Conservation (phyloP, 2,888 invertebrate genomes). For the Melanostoma mellinum region DNA sequence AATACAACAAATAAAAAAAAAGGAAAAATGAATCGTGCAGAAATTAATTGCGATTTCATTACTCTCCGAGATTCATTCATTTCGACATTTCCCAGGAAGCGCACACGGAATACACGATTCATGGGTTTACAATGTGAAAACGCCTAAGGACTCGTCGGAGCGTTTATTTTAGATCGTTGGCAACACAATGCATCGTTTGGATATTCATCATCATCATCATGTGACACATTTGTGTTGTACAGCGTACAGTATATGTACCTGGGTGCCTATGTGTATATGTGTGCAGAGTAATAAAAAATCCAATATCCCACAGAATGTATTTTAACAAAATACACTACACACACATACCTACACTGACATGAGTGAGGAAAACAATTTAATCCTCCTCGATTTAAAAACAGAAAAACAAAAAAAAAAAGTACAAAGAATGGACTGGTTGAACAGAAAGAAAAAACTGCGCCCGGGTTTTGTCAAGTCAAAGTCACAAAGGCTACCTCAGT, state of each 20-base stretch:
- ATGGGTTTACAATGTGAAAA: constrained; percentile 53
- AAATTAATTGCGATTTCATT: constrained; percentile 82
- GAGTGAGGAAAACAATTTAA: constrained; percentile 62
- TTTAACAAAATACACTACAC: constrained; percentile 64
- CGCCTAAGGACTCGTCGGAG: constrained; percentile 54
- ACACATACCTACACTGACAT: neutral
- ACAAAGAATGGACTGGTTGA: constrained; percentile 25
- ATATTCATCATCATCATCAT: constrained; percentile 59
- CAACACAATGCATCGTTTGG: constrained; percentile 56
- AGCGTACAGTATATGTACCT: constrained; percentile 10
- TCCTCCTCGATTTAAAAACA: constrained; percentile 68
- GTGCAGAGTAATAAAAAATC: constrained; percentile 36
- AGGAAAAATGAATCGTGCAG: constrained; percentile 76
- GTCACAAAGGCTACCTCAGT: constrained; percentile 68
- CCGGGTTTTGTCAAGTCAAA: constrained; percentile 69
- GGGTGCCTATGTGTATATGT: constrained; percentile 13
- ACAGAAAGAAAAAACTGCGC: constrained; percentile 17
- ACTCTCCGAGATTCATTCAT: constrained; percentile 76
- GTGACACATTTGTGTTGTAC: constrained; percentile 51
- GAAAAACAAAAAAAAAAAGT: constrained; percentile 48
- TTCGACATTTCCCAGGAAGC: constrained; percentile 69
- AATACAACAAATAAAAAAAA: constrained; percentile 72
- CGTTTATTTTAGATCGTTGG: constrained; percentile 54
- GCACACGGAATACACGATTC: constrained; percentile 64
- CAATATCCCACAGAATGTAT: constrained; percentile 68